Evolutionary conservation across 2,797 vertebrate species (phyloP), one percentile per base, ranked within the genome.

Genomic region (Schizothorax lantsangensis): DNA sequence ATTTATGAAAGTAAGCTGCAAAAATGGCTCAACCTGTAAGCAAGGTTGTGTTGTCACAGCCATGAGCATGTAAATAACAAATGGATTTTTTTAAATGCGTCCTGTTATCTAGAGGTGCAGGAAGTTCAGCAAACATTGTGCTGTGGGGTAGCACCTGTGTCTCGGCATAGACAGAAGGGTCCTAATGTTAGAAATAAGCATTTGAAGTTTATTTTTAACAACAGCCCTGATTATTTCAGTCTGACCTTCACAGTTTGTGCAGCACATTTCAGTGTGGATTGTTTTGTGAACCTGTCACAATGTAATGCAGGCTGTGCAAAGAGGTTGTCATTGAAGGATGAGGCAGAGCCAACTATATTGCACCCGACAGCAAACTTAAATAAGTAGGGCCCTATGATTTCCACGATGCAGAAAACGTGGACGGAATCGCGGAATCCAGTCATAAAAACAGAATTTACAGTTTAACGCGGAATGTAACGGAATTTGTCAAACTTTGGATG

Each of bases 121-220:
- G 7, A 84, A 33, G 21, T 38, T 71, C 15, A 52, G 11, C n/a
- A 38, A 23, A 49, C 79, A 54, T 12, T 43, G 21, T 84, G 10
- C 6, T 59, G 12, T 64, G 7, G 15, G 15, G 30, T 45, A 84
- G 26, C 30, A 84, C 83, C 45, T 19, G 73, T 64, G 36, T 57
- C 10, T 54, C 33, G 15, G 47, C 74, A 78, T 14, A 78, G 30
- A 17, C 43, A 54, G 23, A 43, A 36, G 43, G 21, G 68, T 52
- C 8, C 83, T 26, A 85, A 40, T 79, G 75, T 57, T 85, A 79
- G 75, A 59, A 79, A 85, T 17, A 54, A 43, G n/a, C 6, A 30
- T 43, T 52, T 78, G 33, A 71, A 57, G 84, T 33, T 85, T 85
- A 85, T 85, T 85, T 85, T 85, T 79, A 85, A 79, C 64, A 79